Base-by-base conservation (phyloP, 2,888 invertebrate species). In the Eumacrocentrus americanus region DNA sequence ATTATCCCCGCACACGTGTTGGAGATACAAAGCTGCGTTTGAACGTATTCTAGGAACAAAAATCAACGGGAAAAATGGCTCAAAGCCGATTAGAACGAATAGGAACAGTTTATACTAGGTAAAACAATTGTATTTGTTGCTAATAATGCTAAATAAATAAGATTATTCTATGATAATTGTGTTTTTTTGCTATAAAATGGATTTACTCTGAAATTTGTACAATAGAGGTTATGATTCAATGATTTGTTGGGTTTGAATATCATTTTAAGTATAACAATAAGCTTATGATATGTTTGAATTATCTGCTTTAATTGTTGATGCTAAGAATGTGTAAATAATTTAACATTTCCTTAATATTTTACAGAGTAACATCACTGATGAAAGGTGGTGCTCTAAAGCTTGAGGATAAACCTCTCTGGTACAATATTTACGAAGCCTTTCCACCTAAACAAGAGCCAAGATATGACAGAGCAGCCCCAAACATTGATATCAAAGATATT, bases 331-430 rank as follows among this genome's bases (percentile, higher is more conserved):
- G n/a, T n/a, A n/a, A n/a, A n/a, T n/a, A n/a, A n/a, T n/a, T n/a
- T n/a, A n/a, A n/a, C n/a, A n/a, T n/a, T n/a, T n/a, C n/a, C n/a
- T n/a, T n/a, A n/a, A n/a, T n/a, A n/a, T n/a, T 64, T 79, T 83
- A 35, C 76, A 94, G 95, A 78, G 84, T 90, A 1, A 86, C 87
- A 68, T 94, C 95, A 3, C 83, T 98, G 34, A 77, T 98, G 11
- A 86, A 88, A 61, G 86, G 91, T 18, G 91, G 92, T 48, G 95
- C 91, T 2, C 83, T 96, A 79, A 89, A 87, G 75, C 83, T 87
- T 58, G 89, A 91, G 68, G 94, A 97, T 71, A 86, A 91, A 65
- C 98, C 98, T 0, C 62, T 98, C 7, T 98, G 98, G 98, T 95
- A 91, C 77, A 92, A 94, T 76, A 83, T 98, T 18, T 98, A 96